Evolutionary conservation across 2,888 invertebrate species (phyloP), one percentile per base, ranked within the genome.

Genomic region (Emesis castigata): DNA sequence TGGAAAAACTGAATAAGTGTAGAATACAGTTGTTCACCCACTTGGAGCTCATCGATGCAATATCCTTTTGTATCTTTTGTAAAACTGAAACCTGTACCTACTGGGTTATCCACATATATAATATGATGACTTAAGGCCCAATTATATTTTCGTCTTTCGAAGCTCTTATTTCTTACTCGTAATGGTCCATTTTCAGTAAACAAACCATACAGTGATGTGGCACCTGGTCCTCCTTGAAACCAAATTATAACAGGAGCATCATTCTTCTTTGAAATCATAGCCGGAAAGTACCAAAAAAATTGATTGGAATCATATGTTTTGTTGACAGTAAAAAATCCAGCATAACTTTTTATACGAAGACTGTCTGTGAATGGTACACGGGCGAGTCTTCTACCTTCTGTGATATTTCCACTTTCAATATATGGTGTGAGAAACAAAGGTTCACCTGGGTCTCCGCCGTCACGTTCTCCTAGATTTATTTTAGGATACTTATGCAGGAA

Each of bases 201-300:
- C 2, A 98, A 93, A 0, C 98, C 98, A 85, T 97, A 97, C 48
- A 98, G 92, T 0, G 98, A 98, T 0, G 97, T 96, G 0, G 98
- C 98, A 0, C 98, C 98, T 0, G 98, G 98, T 0, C 98, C 98
- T 5, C 98, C 98, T 92, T 98, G 98, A 2, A 98, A 94, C 98
- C 98, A 98, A 6, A 98, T 92, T 0, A 98, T 92, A 0, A 98
- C 97, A 0, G 98, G 98, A 0, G 97, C 97, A 58, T 94, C 92
- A 75, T 94, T 93, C 2, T 92, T 92, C 48, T 93, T 90, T 0
- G 94, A 92, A 2, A 91, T 84, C 96, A 97, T 96, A 0, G 98
- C 97, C 0, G 98, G 98, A 90, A 99, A 98, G 90, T 98, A 99
- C 99, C 99, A 99, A 92, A 99, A 98, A 93, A 98, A 99, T 92